Evolutionary conservation across 2,888 invertebrate species (phyloP), one percentile per base, ranked within the genome.

Genomic region (Cyaniris semiargus): DNA sequence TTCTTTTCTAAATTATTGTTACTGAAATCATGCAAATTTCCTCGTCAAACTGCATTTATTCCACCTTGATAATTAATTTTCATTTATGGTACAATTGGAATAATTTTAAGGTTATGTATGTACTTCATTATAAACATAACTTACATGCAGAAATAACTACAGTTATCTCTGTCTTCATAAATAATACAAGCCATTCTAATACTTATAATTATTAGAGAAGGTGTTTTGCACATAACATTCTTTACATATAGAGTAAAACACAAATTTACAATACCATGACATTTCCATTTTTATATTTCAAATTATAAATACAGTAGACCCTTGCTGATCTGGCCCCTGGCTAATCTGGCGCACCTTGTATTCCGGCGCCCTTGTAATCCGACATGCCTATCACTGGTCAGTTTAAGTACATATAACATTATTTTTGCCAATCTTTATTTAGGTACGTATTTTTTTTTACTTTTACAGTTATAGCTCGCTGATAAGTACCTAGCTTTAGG

Each of bases 81-180:
- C 44, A 13, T 7, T 1, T 23, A 72, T 0, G 6, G 44, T 21
- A 44, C 21, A 44, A 44, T 23, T 44, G 44, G 23, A 72, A 27
- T 31, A 74, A 27, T 74, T 74, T 74, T 74, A 23, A 74, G 74
- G 74, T 74, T 74, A 74, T 74, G 53, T 74, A 48, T 18, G 27
- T 74, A 53, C 48, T 71, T 53, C 15, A 74, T 23, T 53, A 23
- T 53, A 71, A 71, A 38, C 38, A 38, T n/a, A 21, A 31, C 15
- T 60, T 21, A 60, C 60, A 66, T 7, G 27, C 27, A 31, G 27
- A 66, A 27, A 15, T 27, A 66, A 31, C 7, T 27, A 15, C 1
- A 15, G 13, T 15, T 66, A 6, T 18, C 27, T 31, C 15, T 18
- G 27, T 66, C 18, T 18, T 66, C 66, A 15, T 31, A 27, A 27